These are phyloP conservation scores for Pangasianodon hypophthalmus DNA, from an alignment of 2,113 vertebrate genomes.

Conservation along the genomic window DNA sequence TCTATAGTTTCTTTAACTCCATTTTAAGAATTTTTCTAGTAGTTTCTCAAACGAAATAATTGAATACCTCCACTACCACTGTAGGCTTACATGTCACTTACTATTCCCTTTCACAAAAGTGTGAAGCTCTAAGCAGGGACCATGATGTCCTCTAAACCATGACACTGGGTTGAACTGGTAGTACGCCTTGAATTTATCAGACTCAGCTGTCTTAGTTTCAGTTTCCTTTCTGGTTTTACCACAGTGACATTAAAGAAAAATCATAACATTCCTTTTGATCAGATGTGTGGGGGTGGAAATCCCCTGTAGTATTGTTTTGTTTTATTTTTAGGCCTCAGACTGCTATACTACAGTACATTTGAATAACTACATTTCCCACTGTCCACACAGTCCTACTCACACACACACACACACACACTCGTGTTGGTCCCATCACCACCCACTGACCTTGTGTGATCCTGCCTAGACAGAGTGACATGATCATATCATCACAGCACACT, in stretches of 20 bases:
- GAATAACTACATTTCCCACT: background rate
- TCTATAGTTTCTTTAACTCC: background rate
- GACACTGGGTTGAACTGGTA: background rate
- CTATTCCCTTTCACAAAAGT: background rate
- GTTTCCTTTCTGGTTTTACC: background rate
- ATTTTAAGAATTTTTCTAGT: background rate
- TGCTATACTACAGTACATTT: background rate
- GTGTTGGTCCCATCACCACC: slow-evolving; percentile 62
- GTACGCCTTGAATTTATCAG: background rate
- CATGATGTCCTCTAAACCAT: background rate
- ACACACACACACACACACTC: slow-evolving; percentile 27
- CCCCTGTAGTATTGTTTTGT: slow-evolving; percentile 7
- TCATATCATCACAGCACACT: slow-evolving; percentile 61
- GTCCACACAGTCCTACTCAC: background rate
- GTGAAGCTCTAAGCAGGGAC: background rate
- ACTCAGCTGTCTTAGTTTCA: background rate
- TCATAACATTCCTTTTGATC: background rate
- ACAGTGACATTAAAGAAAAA: slow-evolving; percentile 11
- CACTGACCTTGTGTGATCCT: slow-evolving; percentile 52
- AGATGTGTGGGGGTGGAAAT: background rate
- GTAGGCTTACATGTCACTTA: background rate
- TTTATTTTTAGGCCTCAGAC: slow-evolving; percentile 1
- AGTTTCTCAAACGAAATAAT: background rate
- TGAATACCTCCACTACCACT: background rate
- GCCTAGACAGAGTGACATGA: slow-evolving; percentile 38